Evolutionary conservation across 2,888 invertebrate genomes (phyloP), one percentile per base, ranked within the genome.

Genomic region (Aphidius colemani): DNA sequence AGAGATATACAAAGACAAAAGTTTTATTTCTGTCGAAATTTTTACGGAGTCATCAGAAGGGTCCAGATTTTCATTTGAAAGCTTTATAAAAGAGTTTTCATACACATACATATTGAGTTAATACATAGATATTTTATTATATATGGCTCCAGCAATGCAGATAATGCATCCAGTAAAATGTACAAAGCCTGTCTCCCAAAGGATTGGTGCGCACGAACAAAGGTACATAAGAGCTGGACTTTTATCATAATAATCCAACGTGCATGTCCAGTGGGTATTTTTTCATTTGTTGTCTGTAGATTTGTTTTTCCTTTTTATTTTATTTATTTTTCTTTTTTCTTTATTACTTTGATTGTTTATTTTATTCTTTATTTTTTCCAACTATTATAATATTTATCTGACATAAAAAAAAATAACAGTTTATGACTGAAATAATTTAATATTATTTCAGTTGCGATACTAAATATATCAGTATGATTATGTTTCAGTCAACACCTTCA

Each of bases 201-300:
- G 61, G 50, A 65, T 46, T 53, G 53, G 61, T 43, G 56, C 65
- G 64, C 46, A 61, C 63, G 67, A 66, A 67, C 59, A 66, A 62
- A 58, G 66, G 71, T 69, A 74, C 69, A 71, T 74, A 68, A 70
- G 67, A 62, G 64, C 59, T 70, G 69, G 70, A 75, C 72, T 75
- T 75, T 75, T 75, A 75, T 75, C 75, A 75, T 76, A 75, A 75
- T 75, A 75, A 75, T 75, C 70, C 69, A 68, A 30, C 30, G 30
- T 30, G 30, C 30, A 30, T 30, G 30, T 30, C 30, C 30, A 30
- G 30, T 30, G 30, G 30, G 30, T 5, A 30, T 30, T 30, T 30
- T 30, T 30, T 30, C 30, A 30, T 30, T 30, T 30, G 30, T 30
- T 30, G 30, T 30, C 30, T 30, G 30, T 30, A 30, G 30, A 30